Conservation (phyloP, 1,140 invertebrate genomes). For the Myzus persicae region DNA sequence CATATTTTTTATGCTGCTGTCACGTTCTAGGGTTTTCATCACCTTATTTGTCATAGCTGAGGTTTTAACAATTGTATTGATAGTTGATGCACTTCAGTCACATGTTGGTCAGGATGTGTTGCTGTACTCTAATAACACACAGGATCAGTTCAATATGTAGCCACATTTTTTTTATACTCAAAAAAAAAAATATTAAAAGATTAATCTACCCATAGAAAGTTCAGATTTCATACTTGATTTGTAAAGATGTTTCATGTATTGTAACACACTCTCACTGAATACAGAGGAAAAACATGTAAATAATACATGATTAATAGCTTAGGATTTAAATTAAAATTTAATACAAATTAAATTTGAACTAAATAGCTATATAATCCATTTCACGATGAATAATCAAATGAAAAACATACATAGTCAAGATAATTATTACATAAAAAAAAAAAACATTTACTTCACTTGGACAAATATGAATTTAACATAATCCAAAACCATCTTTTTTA, state of each 20-base stretch:
- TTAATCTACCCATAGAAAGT: neutral
- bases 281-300: neutral
- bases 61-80: too few species aligned
- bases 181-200: too few species aligned
- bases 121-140: too few species aligned
- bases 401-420: neutral
- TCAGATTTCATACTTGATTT: neutral
- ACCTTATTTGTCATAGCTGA: too few species aligned
- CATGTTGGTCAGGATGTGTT: too few species aligned
- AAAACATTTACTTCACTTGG: slow-evolving; percentile 33
- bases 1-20: too few species aligned
- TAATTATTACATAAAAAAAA: slow-evolving; percentile 8
- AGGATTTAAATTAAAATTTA: neutral
- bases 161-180: too few species aligned
- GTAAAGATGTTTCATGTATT: neutral
- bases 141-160: too few species aligned
- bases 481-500: neutral
- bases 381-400: neutral
- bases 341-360: neutral
- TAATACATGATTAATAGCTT: too few species aligned
- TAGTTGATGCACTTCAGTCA: too few species aligned
- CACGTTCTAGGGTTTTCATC: too few species aligned
- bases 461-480: slow-evolving; percentile 33
- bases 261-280: neutral
- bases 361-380: neutral